Percentiles rank a stretch among this genome's conserved stretches.
These are phyloP conservation scores for Capromys pilorides DNA, from an alignment of 2,797 vertebrate species.

Conservation along the genomic window DNA sequence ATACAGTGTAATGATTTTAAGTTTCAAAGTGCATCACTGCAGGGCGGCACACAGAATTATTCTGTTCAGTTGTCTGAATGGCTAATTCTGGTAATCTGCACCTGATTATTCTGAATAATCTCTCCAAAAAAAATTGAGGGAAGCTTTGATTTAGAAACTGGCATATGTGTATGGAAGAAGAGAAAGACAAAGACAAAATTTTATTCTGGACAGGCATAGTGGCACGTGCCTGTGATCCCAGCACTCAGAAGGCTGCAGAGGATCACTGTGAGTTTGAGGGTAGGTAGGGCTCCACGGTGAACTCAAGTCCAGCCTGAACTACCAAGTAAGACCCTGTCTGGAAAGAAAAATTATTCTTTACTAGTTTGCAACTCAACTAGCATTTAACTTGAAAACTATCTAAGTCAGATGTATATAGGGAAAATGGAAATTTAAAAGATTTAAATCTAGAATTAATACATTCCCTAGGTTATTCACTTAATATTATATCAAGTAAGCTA, in stretches of 20 bases:
- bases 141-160: constrained; percentile 25
- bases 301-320: neutral
- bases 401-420: neutral
- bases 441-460: constrained; percentile 19
- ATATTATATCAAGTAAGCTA: constrained; percentile 31
- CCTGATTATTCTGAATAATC: neutral
- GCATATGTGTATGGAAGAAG: neutral
- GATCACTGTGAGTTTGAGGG: neutral
- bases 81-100: neutral
- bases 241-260: neutral
- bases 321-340: neutral
- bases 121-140: neutral
- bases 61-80: neutral
- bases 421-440: constrained; percentile 27
- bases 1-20: neutral
- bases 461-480: neutral
- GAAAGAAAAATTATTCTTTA: neutral
- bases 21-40: neutral
- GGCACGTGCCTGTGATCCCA: neutral
- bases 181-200: neutral
- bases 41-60: neutral
- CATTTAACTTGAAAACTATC: constrained; percentile 14
- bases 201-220: neutral
- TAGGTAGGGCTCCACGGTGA: neutral
- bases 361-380: neutral